Evolutionary conservation across 1,140 invertebrate genomes (phyloP), one percentile per base, ranked within the genome.

Genomic region (Aphidius ervi): DNA sequence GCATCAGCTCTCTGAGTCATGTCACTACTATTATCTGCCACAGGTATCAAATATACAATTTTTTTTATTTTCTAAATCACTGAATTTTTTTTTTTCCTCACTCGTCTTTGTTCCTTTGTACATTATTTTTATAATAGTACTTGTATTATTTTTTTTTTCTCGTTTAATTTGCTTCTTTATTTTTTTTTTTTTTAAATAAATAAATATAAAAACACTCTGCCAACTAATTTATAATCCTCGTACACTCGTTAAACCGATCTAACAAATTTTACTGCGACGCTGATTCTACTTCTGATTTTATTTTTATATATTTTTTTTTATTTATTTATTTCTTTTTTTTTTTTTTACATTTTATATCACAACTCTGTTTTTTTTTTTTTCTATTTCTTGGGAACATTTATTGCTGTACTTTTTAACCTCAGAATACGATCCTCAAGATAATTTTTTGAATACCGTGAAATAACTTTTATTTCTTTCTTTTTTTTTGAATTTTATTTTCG

Each of bases 241-340:
- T 68, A 68, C 70, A 72, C 69, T 75, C 71, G 74, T 76, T 77
- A 76, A 76, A 75, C 69, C 71, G 74, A 76, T 75, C 75, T 69
- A 68, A 76, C 76, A 74, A 74, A 76, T 77, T 76, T 73, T 71
- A 72, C 70, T 67, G 67, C 66, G 68, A 10, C 42, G 2, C 42
- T 43, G 42, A 43, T 43, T 43, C 66, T 72, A 67, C 67, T 63
- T 68, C 63, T 65, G 62, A 68, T 67, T 71, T 59, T 60, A 63
- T 65, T 61, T 43, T 52, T 62, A 39, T 43, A 6, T 42, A 50
- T 20, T 53, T 9, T 42, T 43, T 31, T 37, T 37, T 46, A 43
- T 43, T 10, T 45, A 31, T 58, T 53, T 46, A 43, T 6, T 43
- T 56, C 10, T 50, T 31, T 53, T n/a, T 46, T 56, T 56, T 45